Conservation (phyloP, 2,797 vertebrate species). For the Eulemur rubriventer region DNA sequence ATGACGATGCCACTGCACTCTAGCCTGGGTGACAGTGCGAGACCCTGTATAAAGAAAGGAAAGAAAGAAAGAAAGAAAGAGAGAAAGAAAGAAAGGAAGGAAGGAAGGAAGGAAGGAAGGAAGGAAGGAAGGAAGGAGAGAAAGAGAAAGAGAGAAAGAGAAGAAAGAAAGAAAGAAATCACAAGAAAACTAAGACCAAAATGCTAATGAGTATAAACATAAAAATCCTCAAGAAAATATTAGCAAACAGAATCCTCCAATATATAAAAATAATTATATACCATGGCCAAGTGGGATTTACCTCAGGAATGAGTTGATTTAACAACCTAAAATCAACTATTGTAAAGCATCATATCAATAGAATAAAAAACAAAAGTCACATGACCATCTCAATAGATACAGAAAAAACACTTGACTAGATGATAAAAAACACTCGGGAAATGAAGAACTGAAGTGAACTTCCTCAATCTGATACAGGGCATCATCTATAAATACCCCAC, state of each 20-base stretch:
- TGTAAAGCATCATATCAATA: not conserved
- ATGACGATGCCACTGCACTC: no score
- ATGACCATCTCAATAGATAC: not conserved
- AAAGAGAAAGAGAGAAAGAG: not conserved
- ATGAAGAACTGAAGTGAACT: not conserved
- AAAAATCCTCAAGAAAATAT: constrained; percentile 15
- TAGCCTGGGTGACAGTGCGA: not conserved
- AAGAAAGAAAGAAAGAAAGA: not conserved
- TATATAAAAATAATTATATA: not conserved
- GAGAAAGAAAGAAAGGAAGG: no score
- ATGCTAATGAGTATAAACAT: not conserved
- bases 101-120: no score
- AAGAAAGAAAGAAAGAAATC: not conserved
- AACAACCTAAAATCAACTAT: not conserved
- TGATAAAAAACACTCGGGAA: constrained; percentile 21
- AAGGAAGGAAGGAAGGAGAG: no score
- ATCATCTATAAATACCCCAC: not conserved
- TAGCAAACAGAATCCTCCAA: not conserved
- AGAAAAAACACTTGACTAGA: not conserved
- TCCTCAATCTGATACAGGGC: not conserved
- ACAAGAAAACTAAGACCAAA: constrained; percentile 9
- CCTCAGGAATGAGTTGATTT: not conserved
- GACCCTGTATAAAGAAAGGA: not conserved
- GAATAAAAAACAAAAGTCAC: not conserved
- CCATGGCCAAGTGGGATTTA: not conserved